These are phyloP conservation scores for Lithosia quadra DNA, from an alignment of 2,888 invertebrate species.

Conservation along the genomic window DNA sequence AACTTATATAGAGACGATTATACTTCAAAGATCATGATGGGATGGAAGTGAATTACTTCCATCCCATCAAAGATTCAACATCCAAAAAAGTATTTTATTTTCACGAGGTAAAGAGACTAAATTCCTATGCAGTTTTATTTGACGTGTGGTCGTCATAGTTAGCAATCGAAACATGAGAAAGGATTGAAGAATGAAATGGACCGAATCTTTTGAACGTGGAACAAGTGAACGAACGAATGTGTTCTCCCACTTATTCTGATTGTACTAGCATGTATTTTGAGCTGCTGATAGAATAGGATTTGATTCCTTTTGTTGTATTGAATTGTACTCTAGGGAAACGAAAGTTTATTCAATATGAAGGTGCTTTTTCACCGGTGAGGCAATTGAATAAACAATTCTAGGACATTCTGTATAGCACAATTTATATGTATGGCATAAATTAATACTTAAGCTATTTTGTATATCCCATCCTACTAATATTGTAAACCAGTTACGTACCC, in stretches of 20 bases:
- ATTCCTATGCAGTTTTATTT: not conserved
- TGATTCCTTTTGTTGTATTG: conserved; percentile 27
- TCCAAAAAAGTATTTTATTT: not conserved
- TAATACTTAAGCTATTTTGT: no score
- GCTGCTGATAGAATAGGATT: conserved; percentile 33
- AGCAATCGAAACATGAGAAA: conserved; percentile 28
- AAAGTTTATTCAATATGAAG: conserved; percentile 14
- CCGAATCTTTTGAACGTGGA: conserved; percentile 28
- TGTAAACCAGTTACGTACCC: no score
- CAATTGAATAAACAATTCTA: not conserved
- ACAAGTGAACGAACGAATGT: conserved; percentile 19
- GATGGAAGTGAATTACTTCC: no score
- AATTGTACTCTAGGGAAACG: conserved; percentile 27
- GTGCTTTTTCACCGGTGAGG: not conserved
- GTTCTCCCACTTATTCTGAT: conserved; percentile 35
- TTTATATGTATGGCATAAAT: not conserved
- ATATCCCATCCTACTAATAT: no score
- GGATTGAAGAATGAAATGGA: conserved; percentile 46
- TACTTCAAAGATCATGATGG: no score
- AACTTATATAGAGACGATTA: no score
- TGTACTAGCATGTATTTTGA: conserved; percentile 26
- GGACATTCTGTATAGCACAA: not conserved
- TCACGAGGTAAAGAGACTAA: not conserved
- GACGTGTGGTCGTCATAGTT: not conserved
- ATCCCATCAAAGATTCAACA: not conserved